A percentile compares a stretch with the other conserved stretches of the same genome.
Conservation (phyloP, 2,888 invertebrate genomes). For the Steinernema hermaphroditum region DNA sequence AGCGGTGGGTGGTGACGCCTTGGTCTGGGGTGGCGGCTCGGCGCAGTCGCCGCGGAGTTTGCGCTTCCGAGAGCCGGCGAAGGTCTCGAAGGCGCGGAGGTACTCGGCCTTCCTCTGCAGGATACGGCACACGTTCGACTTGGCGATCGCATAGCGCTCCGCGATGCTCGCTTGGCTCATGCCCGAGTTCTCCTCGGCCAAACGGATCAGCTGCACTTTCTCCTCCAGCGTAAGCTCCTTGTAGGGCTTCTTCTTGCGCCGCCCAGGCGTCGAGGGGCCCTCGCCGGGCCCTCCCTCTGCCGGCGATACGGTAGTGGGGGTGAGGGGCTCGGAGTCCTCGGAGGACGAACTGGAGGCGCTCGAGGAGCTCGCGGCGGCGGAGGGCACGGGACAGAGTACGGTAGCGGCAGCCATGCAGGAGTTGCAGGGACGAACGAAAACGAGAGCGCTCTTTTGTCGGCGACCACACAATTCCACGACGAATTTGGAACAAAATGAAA, state of each 20-base stretch:
- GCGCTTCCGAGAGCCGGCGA: conserved; percentile 57
- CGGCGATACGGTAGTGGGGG: conserved; percentile 14
- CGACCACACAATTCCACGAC: conserved; percentile 31
- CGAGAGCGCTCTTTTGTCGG: conserved; percentile 30
- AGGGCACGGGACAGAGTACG: conserved; percentile 29
- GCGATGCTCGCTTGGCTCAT: conserved; percentile 61
- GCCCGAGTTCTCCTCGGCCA: conserved; percentile 58
- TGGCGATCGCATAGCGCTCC: conserved; percentile 60
- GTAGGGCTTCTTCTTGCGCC: conserved; percentile 62
- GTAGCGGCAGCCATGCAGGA: conserved; percentile 27
- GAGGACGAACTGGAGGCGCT: conserved; percentile 23
- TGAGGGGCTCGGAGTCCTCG: conserved; percentile 21
- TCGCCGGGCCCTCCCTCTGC: neutral
- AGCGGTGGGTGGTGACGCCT: neutral
- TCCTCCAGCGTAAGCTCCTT: conserved; percentile 62
- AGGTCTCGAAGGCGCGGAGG: conserved; percentile 52
- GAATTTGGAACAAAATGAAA: conserved; percentile 31
- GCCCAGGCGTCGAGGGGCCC: neutral
- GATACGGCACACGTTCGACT: conserved; percentile 63
- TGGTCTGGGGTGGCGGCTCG: neutral
- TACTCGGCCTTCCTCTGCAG: conserved; percentile 60
- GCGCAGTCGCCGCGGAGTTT: conserved; percentile 46
- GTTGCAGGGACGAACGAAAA: conserved; percentile 13
- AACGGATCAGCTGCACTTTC: conserved; percentile 59
- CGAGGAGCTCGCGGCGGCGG: neutral